A percentile compares a stretch with the other conserved stretches of the same genome.
phyloP scores from a whole-genome alignment of 2,888 invertebrate species.

The Brachypterus glaber region DNA sequence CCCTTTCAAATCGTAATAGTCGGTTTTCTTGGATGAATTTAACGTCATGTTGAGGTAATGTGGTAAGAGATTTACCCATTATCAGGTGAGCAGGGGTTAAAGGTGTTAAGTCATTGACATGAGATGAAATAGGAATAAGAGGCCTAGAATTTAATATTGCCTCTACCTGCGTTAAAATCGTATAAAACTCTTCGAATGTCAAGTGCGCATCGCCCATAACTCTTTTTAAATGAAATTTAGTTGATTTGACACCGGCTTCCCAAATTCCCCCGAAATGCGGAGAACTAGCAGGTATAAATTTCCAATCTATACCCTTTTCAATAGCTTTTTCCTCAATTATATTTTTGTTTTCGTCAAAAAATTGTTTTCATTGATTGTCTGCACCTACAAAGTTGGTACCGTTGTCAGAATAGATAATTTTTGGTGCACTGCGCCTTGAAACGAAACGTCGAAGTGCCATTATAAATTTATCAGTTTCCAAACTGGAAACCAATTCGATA shows the following conservation, averaged over 20 bases:
- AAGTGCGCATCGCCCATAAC: no score
- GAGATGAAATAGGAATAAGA: slow-evolving; percentile 2
- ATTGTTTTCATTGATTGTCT: no score
- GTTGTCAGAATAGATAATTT: no score
- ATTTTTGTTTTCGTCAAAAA: no score
- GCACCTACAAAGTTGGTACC: no score
- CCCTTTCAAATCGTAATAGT: slow-evolving; percentile 6
- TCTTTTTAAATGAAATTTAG: no score
- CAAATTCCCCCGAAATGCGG: slow-evolving; percentile 13
- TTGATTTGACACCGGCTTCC: slow-evolving; percentile 11
- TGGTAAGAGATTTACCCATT: no score
- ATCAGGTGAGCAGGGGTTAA: slow-evolving; percentile 1
- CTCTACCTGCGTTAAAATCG: no score
- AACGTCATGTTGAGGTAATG: slow-evolving; percentile 3
- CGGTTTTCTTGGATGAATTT: slow-evolving; percentile 6
- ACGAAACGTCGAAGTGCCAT: slow-evolving; percentile 1
- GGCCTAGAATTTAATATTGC: no score
- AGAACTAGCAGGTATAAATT: slow-evolving; percentile 14
- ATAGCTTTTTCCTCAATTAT: neutral
- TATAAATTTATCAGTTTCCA: slow-evolving; percentile 2
- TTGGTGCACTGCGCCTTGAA: no score
- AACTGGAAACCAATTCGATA: slow-evolving; percentile 2
- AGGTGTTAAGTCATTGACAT: neutral
- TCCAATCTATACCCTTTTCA: slow-evolving; percentile 6
- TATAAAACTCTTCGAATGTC: no score